Percentiles rank a stretch among this genome's conserved stretches.
These are phyloP conservation scores for Dendrocincla fuliginosa DNA, from an alignment of 2,797 vertebrate genomes.

Conservation along the genomic window DNA sequence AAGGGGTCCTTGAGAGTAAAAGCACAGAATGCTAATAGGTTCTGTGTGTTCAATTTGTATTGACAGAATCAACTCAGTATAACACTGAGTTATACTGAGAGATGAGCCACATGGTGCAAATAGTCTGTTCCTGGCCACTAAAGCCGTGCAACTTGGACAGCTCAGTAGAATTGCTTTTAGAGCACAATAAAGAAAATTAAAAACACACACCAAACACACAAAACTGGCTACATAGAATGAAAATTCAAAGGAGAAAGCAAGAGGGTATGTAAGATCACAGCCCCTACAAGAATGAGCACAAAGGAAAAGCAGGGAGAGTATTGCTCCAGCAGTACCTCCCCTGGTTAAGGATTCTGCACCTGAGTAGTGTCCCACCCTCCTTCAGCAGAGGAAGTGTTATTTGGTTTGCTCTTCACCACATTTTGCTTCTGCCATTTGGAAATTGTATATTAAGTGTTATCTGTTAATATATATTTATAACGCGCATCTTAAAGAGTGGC, in stretches of 20 bases:
- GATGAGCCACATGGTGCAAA: not conserved
- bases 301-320: not conserved
- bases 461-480: not conserved
- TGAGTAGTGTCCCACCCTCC: not conserved
- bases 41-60: not conserved
- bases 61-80: not conserved
- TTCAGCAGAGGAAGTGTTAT: not conserved
- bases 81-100: not conserved
- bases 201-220: not conserved
- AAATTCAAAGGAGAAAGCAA: not conserved
- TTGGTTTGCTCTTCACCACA: not conserved
- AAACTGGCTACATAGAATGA: not conserved
- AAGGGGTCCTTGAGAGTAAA: not conserved
- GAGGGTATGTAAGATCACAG: not conserved
- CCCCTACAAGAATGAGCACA: not conserved
- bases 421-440: not conserved
- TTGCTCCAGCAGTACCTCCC: not conserved
- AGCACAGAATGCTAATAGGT: not conserved
- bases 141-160: not conserved
- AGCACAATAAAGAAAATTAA: not conserved
- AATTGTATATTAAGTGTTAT: not conserved
- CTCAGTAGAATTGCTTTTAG: not conserved
- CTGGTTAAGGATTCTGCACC: not conserved
- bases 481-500: not conserved
- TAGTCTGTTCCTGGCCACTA: not conserved